Conservation (phyloP, 2,888 invertebrate genomes). For the Agonopterix subpropinquella region DNA sequence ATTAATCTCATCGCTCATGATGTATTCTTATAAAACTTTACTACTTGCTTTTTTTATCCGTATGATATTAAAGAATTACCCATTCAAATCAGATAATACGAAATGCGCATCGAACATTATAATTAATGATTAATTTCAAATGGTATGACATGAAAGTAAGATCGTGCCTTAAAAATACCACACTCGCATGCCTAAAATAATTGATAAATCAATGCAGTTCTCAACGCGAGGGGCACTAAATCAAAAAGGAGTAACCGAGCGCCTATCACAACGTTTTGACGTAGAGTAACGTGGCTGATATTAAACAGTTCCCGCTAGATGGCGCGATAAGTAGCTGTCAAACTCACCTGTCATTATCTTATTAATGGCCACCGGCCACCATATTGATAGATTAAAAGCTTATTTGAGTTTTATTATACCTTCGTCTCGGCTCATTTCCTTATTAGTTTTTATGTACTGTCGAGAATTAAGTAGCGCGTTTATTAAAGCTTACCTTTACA, state of each 20-base stretch:
- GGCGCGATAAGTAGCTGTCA: conserved; percentile 71
- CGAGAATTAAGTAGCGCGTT: no score
- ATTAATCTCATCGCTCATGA: conserved; percentile 24
- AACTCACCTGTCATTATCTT: conserved; percentile 68
- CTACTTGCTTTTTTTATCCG: conserved; percentile 18
- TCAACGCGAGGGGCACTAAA: conserved; percentile 63
- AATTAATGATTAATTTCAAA: conserved; percentile 70
- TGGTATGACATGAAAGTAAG: conserved; percentile 69
- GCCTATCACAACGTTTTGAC: conserved; percentile 70
- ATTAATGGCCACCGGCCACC: conserved; percentile 56
- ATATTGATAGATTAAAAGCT: conserved; percentile 54
- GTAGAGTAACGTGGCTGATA: conserved; percentile 61
- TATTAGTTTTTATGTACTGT: not conserved
- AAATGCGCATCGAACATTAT: conserved; percentile 50
- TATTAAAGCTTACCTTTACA: not conserved
- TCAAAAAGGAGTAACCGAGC: conserved; percentile 54
- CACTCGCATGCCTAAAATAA: conserved; percentile 63
- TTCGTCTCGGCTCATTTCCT: conserved; percentile 13
- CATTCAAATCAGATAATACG: conserved; percentile 63
- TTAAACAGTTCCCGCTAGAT: conserved; percentile 69
- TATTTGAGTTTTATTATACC: conserved; percentile 48
- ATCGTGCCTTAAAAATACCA: conserved; percentile 67
- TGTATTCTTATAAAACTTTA: conserved; percentile 19
- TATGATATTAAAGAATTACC: conserved; percentile 37
- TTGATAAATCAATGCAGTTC: conserved; percentile 73